These are phyloP conservation scores for Electrona antarctica DNA, from an alignment of 2,113 vertebrate species.

Conservation along the genomic window DNA sequence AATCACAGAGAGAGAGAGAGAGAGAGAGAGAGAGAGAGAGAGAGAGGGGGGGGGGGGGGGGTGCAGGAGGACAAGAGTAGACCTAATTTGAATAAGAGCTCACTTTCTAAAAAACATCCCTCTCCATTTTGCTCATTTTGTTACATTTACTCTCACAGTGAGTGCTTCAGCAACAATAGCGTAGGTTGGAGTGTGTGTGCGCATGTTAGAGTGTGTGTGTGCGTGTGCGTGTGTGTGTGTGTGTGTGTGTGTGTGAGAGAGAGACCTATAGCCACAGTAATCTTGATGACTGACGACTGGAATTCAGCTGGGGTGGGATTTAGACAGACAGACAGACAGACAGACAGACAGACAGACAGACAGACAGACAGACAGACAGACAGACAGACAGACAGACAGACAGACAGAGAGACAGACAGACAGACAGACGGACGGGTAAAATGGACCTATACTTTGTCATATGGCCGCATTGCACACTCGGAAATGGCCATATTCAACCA, in stretches of 20 bases:
- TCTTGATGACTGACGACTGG: constrained; percentile 70
- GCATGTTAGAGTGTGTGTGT: constrained; percentile 17
- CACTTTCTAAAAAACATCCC: constrained; percentile 38
- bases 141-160: constrained; percentile 38
- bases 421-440: neutral
- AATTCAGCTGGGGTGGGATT: constrained; percentile 69
- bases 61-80: neutral
- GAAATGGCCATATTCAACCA: too few species aligned
- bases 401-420: neutral
- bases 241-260: constrained; percentile 52
- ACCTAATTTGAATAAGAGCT: constrained; percentile 41
- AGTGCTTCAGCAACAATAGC: constrained; percentile 54
- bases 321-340: constrained; percentile 50
- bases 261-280: constrained; percentile 61
- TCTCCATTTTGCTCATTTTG: constrained; percentile 55
- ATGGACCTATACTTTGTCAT: too few species aligned
- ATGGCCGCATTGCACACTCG: too few species aligned
- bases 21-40: neutral
- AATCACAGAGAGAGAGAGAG: neutral
- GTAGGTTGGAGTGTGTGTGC: constrained; percentile 17
- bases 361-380: constrained; percentile 9
- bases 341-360: constrained; percentile 30
- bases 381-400: constrained; percentile 25
- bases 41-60: neutral
- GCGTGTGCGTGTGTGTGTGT: constrained; percentile 29